A percentile compares a stretch with the other conserved stretches of the same genome.
phyloP scores from a whole-genome alignment of 2,888 invertebrate species.

The Caradrina kadenii region DNA sequence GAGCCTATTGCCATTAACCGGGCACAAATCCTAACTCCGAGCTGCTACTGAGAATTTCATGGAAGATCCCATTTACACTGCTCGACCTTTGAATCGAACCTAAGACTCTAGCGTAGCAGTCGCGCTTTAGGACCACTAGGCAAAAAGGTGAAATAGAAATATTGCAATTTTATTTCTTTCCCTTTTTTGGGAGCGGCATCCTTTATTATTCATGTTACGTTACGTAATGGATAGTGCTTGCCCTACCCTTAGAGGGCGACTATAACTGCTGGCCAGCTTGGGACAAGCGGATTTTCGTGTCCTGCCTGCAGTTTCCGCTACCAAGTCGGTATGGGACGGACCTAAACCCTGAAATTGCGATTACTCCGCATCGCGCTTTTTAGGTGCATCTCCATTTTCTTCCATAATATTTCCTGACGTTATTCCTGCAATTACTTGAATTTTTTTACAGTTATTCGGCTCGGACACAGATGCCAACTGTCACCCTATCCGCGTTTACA shows the following conservation, averaged over 20 bases:
- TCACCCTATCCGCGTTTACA: conserved; percentile 78
- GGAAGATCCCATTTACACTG: too few relatives aligned
- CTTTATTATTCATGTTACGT: not conserved
- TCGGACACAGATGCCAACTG: conserved; percentile 72
- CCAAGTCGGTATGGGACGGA: not conserved
- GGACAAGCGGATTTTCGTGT: not conserved
- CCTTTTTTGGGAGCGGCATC: not conserved
- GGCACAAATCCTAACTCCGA: too few relatives aligned
- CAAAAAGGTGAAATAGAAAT: too few relatives aligned
- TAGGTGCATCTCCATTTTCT: not conserved
- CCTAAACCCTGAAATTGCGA: not conserved
- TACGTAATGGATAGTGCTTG: not conserved
- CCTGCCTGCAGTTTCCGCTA: not conserved
- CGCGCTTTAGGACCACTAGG: too few relatives aligned
- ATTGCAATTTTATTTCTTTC: not conserved
- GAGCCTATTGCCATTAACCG: too few relatives aligned
- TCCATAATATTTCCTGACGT: not conserved
- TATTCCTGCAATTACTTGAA: not conserved
- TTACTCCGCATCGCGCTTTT: not conserved
- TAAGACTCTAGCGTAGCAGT: too few relatives aligned
- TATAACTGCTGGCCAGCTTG: not conserved
- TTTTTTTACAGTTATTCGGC: conserved; percentile 71
- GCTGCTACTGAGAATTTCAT: too few relatives aligned
- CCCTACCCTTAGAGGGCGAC: not conserved
- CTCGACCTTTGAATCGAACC: too few relatives aligned